Base-by-base conservation (phyloP, 2,888 invertebrate species). In the Adelphocoris suturalis region DNA sequence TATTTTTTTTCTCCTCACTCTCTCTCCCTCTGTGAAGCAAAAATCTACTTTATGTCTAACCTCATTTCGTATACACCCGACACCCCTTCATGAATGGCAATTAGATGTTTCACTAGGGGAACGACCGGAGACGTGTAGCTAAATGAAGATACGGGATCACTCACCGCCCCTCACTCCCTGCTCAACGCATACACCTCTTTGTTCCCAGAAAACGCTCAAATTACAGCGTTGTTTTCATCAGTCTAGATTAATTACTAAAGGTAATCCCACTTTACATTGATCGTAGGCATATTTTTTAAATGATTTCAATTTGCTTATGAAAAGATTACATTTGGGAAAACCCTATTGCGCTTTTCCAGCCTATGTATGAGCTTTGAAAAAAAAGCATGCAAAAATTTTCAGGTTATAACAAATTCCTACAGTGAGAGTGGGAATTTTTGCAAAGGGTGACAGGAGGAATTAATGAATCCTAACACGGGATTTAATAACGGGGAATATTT, bases 21-120 rank as follows among this genome's bases (percentile, higher is more conserved):
- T 68, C 23, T 23, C 68, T 12, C 68, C 13, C 14, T 23, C n/a
- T 68, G 11, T 9, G 11, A 68, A 19, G 68, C 23, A 68, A 68
- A 68, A 23, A 68, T 68, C 23, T 68, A 23, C 23, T 68, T 23
- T 23, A 12, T 9, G 23, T 68, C 68, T 27, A 68, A 68, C 23
- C 68, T 68, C 68, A 68, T 68, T 68, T 68, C 68, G 68, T 68
- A 68, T 68, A 68, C 68, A 23, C 23, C 68, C 68, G 68, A 68
- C 68, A 27, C 68, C 68, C 68, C 68, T 68, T 68, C 68, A 68
- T 68, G 68, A 68, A 68, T 68, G 68, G 68, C 68, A 68, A 68
- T 68, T 68, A 68, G 68, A 68, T 68, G 68, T 68, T 68, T 68
- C 68, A 68, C 68, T 23, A 19, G 68, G 68, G 68, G 23, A 23